Base-by-base conservation (phyloP, 2,797 vertebrate genomes). In the Falco biarmicus region DNA sequence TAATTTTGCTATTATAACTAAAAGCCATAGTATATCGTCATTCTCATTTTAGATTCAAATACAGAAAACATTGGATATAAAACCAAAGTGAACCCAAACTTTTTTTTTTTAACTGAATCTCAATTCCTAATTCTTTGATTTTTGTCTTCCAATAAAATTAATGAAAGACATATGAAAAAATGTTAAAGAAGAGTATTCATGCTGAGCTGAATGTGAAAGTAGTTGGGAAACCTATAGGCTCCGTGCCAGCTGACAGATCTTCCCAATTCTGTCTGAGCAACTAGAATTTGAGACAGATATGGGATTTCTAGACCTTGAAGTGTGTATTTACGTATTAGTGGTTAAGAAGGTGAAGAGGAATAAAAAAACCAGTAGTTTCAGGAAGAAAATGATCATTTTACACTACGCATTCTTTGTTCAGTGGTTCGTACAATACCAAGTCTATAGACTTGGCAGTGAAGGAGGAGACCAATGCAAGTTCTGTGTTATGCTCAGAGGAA, bases 111-210 rank as follows among this genome's bases (percentile, higher is more conserved):
- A 41, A 70, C 15, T 47, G 45, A 76, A 32, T 91, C 43, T 73
- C 25, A 54, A 71, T 95, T 95, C 66, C 29, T 79, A 81, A 95
- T 78, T 81, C 47, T 77, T 84, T 63, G 32, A 63, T 74, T 86
- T 95, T 93, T 91, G 48, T 82, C 74, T 88, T 95, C 66, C 77
- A 92, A 57, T 88, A 92, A 91, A 96, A 92, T 90, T 70, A 77
- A 97, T 91, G 66, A 87, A 94, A 96, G 75, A 39, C 93, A 94
- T 61, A 70, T 94, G 94, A 94, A 94, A 90, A 90, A 68, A 88
- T 24, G 32, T 84, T 91, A 77, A 94, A 90, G 73, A 93, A 69
- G 56, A 69, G 29, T 37, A 80, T 76, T 95, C 75, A 86, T 86
- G 45, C 80, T 90, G 53, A 90, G 54, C 39, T 96, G 78, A 71